Evolutionary conservation across 2,888 invertebrate genomes (phyloP).

Genomic region (Xanthorhoe spadicearia): DNA sequence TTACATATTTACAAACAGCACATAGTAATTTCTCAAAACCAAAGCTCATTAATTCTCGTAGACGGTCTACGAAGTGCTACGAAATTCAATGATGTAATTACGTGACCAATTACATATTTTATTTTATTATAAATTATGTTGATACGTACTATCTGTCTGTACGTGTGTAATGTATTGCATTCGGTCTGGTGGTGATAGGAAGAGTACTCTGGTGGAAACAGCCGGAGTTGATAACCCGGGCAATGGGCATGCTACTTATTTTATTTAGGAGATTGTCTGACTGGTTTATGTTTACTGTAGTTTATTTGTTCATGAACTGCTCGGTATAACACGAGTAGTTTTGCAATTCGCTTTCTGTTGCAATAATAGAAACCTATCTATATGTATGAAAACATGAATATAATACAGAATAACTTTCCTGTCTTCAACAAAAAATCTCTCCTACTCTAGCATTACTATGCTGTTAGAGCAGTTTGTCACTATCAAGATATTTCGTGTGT

Average conservation of each 20-base stretch:
- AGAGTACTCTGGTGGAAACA: constrained; percentile 24
- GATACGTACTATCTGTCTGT: constrained; percentile 15
- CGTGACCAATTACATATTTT: constrained; percentile 17
- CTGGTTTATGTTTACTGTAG: neutral
- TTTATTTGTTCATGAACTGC: neutral
- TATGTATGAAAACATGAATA: no score
- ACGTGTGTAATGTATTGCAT: constrained; percentile 18
- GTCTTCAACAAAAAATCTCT: no score
- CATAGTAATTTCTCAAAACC: neutral
- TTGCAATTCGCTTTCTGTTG: no score
- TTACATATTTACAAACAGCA: no score
- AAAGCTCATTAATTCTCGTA: constrained; percentile 28
- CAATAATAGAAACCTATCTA: no score
- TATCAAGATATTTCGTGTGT: no score
- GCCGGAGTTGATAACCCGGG: constrained; percentile 19
- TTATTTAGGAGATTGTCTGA: neutral
- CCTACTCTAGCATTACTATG: no score
- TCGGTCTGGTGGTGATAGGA: constrained; percentile 29
- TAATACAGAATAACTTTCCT: no score
- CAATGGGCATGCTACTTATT: neutral
- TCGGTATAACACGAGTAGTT: neutral
- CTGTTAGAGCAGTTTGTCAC: no score
- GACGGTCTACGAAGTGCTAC: constrained; percentile 40
- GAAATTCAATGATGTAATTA: constrained; percentile 34
- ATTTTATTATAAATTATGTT: constrained; percentile 21